Percentiles rank a stretch among this genome's conserved stretches.
Conservation (phyloP, 2,888 invertebrate species). For the Drosophila helvetica region DNA sequence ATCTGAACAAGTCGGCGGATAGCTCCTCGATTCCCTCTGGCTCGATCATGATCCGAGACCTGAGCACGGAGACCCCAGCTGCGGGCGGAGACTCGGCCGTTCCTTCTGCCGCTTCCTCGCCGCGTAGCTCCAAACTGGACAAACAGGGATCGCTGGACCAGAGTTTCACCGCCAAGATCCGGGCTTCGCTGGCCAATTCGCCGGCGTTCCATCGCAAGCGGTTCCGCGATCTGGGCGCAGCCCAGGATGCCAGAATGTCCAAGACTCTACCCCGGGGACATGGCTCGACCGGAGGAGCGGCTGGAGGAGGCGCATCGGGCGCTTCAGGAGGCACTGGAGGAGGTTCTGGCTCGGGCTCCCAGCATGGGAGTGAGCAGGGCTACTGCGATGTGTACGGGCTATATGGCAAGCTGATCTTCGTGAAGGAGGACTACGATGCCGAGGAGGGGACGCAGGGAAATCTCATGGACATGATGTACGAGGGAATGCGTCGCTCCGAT, state of each 20-base stretch:
- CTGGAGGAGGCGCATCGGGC: constrained; percentile 2
- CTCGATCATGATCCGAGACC: neutral
- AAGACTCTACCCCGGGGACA: constrained; percentile 91
- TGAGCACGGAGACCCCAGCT: neutral
- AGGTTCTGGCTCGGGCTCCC: constrained; percentile 82
- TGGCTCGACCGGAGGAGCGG: constrained; percentile 7
- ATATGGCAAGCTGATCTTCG: constrained; percentile 95
- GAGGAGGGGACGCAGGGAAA: constrained; percentile 89
- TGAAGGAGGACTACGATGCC: constrained; percentile 89
- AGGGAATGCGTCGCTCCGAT: constrained; percentile 91
- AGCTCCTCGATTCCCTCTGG: neutral
- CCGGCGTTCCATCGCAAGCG: constrained; percentile 87
- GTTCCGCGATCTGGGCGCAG: constrained; percentile 80
- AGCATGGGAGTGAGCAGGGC: constrained; percentile 86
- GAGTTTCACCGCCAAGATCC: constrained; percentile 86
- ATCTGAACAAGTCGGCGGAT: constrained; percentile 75
- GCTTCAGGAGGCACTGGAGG: neutral
- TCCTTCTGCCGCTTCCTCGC: constrained; percentile 71
- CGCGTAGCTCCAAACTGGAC: constrained; percentile 86
- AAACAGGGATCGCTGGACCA: constrained; percentile 87
- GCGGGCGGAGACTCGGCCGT: constrained; percentile 29
- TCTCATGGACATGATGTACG: constrained; percentile 86
- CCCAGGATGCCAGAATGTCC: constrained; percentile 85
- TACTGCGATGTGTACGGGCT: constrained; percentile 94
- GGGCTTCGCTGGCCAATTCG: constrained; percentile 87